Evolutionary conservation across 2,797 vertebrate species (phyloP).

Genomic region (Molossus molossus): DNA sequence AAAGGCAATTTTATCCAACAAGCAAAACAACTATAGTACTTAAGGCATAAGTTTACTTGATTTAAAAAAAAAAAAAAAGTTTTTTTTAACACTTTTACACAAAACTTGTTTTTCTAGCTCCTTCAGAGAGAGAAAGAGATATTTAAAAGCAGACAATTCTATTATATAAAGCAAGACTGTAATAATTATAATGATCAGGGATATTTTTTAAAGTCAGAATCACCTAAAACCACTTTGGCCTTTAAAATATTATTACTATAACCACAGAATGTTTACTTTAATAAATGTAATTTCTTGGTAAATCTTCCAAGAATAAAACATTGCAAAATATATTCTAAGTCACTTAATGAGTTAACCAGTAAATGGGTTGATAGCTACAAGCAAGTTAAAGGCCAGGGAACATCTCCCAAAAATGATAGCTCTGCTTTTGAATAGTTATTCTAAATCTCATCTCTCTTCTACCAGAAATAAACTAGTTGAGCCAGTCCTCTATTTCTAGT

Average conservation of each 20-base stretch:
- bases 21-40: too few relatives aligned
- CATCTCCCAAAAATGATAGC: neutral
- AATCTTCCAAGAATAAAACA: conserved; percentile 37
- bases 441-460: neutral
- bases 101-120: too few relatives aligned
- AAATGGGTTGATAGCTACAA: conserved; percentile 2
- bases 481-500: neutral
- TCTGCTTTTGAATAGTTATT: conserved; percentile 8
- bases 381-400: neutral
- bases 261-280: neutral
- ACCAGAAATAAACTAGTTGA: neutral
- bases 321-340: conserved; percentile 32
- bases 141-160: conserved; percentile 41
- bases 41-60: too few relatives aligned
- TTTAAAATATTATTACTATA: conserved; percentile 23
- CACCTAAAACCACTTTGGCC: neutral
- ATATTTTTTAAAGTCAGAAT: neutral
- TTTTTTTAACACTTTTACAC: too few relatives aligned
- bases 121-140: too few relatives aligned
- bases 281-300: conserved; percentile 18
- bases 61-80: too few relatives aligned
- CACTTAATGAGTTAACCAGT: neutral
- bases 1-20: too few relatives aligned
- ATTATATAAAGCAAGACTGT: neutral
- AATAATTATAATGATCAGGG: neutral